phyloP scores from a whole-genome alignment of 2,113 vertebrate species.

The Lagopus muta region DNA sequence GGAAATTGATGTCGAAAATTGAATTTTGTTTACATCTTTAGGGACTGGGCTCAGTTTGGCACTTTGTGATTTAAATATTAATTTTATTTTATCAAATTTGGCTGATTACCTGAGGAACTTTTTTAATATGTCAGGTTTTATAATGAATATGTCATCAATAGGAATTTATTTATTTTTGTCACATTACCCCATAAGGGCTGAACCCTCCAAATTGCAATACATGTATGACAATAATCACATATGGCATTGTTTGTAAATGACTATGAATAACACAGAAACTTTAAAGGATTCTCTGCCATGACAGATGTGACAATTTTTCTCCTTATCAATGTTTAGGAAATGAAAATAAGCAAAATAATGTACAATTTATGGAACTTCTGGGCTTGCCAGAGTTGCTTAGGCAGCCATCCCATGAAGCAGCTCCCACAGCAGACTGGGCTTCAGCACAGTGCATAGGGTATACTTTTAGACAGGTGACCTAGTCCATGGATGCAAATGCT shows the following conservation, averaged over 20 bases:
- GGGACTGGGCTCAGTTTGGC: neutral
- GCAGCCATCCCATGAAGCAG: neutral
- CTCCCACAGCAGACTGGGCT: neutral
- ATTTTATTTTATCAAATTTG: neutral
- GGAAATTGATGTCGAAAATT: neutral
- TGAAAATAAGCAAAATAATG: neutral
- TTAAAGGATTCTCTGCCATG: neutral
- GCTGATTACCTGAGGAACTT: neutral
- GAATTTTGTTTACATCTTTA: neutral
- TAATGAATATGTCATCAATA: neutral
- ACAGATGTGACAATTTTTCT: neutral
- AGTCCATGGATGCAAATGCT: neutral
- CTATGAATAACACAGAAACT: neutral
- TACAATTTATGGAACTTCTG: neutral
- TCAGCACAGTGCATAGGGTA: neutral
- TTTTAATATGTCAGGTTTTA: neutral
- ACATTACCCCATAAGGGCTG: neutral
- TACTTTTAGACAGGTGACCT: neutral
- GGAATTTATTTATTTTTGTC: neutral
- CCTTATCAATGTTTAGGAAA: neutral
- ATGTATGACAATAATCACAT: neutral
- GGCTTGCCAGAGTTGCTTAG: neutral
- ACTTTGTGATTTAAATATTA: neutral
- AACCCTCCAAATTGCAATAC: neutral
- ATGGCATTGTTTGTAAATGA: neutral